Base-by-base conservation (phyloP, 2,113 vertebrate species). In the Vulpes vulpes region DNA sequence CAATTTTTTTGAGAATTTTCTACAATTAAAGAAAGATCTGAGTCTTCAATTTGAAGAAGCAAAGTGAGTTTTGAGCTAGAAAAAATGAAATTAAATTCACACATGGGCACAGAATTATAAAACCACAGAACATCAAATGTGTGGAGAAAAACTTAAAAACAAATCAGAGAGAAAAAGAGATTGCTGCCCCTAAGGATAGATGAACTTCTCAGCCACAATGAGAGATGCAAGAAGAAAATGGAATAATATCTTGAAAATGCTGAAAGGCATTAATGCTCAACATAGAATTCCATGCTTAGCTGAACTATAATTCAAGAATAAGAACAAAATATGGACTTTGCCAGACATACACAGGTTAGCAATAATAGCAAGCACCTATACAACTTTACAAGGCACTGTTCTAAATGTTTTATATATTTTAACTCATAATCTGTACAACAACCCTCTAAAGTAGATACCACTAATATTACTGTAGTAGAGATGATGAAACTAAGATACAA, bases 151-250 rank as follows among this genome's bases (percentile, higher is more conserved):
- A 23, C 8, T 3, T 35, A 62, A 78, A 88, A 92, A 51, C 20
- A 83, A 92, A 69, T 49, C 60, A 73, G 93, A 93, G 30, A 89
- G 55, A 88, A 83, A 85, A 85, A 96, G 64, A 94, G 27, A 35
- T 35, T 91, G 49, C 73, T 91, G 51, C 22, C 35, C 84, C n/a
- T 76, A 83, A 91, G 59, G 59, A 91, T 83, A 82, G n/a, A 62
- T 19, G 62, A 64, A 60, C 78, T 88, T 91, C 57, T 62, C 23
- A 60, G 74, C 14, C 20, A 27, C 49, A 81, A 5, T 19, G 62
- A 43, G 4, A 69, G 78, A 93, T 80, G 0, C 7, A 79, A 96
- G 38, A 80, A 92, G 38, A 69, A 1, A 43, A n/a, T 91, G 14
- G 51, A 69, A 15, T 65, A 62, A 19, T 95, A 78, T 55, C 43